Conservation (phyloP, 2,888 invertebrate genomes). For the Leptinotarsa tumamoca region DNA sequence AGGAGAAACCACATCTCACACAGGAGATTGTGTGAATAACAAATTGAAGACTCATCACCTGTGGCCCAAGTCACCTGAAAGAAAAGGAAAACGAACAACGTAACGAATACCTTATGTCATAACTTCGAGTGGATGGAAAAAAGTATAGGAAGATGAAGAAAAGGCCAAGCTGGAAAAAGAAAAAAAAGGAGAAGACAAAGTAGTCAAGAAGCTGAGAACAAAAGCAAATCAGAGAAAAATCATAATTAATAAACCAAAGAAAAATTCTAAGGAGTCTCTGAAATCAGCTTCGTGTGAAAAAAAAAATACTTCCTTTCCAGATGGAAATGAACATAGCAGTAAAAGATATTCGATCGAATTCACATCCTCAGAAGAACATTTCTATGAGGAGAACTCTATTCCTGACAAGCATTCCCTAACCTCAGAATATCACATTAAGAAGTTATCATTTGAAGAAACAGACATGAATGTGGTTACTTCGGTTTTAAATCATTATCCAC, state of each 20-base stretch:
- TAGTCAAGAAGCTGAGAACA: not conserved
- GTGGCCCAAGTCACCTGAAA: not conserved
- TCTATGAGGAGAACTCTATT: not conserved
- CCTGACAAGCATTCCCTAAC: not conserved
- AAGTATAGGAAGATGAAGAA: not conserved
- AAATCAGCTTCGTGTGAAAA: not conserved
- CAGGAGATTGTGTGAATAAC: not conserved
- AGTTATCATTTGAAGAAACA: not conserved
- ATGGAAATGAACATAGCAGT: not conserved
- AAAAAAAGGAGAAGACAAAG: not conserved
- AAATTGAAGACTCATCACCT: not conserved
- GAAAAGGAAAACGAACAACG: conserved; percentile 1
- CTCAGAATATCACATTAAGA: not conserved
- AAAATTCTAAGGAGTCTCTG: not conserved
- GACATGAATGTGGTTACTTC: not conserved
- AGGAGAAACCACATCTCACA: not conserved
- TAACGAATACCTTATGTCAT: not conserved
- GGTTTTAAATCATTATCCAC: not conserved
- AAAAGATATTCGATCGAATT: not conserved
- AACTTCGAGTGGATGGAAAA: not conserved
- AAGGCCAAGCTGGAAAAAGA: too few relatives aligned
- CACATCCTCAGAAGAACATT: conserved; percentile 2
- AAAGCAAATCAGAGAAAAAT: not conserved
- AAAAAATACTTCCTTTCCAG: not conserved
- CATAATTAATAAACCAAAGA: not conserved